Conservation (phyloP, 2,113 vertebrate species). For the Oryzias curvinotus region DNA sequence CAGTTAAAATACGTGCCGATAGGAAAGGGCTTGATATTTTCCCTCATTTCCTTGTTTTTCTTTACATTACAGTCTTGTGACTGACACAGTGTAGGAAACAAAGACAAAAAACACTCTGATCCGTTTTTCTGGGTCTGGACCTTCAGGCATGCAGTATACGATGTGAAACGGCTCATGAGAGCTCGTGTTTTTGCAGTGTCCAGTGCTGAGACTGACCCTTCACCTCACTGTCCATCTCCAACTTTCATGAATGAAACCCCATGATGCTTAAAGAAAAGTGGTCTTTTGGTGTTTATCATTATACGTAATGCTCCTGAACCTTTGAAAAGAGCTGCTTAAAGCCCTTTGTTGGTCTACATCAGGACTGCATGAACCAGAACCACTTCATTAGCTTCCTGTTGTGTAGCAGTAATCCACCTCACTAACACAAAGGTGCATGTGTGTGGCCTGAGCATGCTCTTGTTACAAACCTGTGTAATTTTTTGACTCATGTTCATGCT, state of each 20-base stretch:
- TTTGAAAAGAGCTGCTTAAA: conserved; percentile 25
- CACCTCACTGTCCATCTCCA: conserved; percentile 17
- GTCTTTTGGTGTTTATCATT: conserved; percentile 20
- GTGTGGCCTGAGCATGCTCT: no score
- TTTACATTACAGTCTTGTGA: no score
- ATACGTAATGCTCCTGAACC: conserved; percentile 1
- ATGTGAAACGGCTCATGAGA: conserved; percentile 50
- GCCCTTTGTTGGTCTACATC: conserved; percentile 21
- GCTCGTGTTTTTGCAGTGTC: conserved; percentile 36
- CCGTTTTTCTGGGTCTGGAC: background rate
- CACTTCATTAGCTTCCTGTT: conserved; percentile 36
- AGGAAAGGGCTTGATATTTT: no score
- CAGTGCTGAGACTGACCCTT: conserved; percentile 2
- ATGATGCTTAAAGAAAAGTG: conserved; percentile 18
- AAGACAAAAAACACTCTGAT: background rate
- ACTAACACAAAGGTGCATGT: no score
- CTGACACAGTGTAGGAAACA: background rate
- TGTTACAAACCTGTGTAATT: no score
- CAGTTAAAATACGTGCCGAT: no score
- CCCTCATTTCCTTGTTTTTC: no score
- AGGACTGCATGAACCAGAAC: conserved; percentile 31
- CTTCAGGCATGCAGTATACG: conserved; percentile 26
- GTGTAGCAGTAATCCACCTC: conserved; percentile 22
- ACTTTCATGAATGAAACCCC: conserved; percentile 2
- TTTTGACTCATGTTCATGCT: no score